phyloP scores from a whole-genome alignment of 2,888 invertebrate genomes.

The Euspilapteryx auroguttella region DNA sequence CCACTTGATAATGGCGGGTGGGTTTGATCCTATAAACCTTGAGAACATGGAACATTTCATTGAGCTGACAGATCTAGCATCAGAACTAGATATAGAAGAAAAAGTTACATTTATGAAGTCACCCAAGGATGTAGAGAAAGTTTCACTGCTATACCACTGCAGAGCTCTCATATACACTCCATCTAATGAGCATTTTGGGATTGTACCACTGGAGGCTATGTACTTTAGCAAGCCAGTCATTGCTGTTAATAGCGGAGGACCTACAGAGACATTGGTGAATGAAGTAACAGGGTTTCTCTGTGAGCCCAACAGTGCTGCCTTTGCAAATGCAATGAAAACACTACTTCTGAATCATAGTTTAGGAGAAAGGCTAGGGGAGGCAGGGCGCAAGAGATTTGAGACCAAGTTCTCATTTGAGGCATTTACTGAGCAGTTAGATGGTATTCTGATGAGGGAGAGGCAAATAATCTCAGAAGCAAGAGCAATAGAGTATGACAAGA shows the following conservation, averaged over 20 bases:
- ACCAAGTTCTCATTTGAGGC: conserved; percentile 82
- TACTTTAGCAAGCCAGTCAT: conserved; percentile 90
- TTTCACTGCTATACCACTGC: conserved; percentile 74
- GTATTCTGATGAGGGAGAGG: conserved; percentile 42
- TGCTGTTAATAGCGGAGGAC: conserved; percentile 94
- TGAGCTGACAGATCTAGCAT: conserved; percentile 70
- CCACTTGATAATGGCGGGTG: conserved; percentile 93
- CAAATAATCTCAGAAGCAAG: conserved; percentile 41
- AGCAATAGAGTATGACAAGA: conserved; percentile 34
- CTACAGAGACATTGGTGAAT: conserved; percentile 86
- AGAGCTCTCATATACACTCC: conserved; percentile 92
- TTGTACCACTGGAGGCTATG: conserved; percentile 99
- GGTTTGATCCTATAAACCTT: conserved; percentile 85
- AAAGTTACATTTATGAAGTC: conserved; percentile 86
- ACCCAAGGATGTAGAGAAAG: conserved; percentile 83
- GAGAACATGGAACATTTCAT: conserved; percentile 87
- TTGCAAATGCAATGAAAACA: conserved; percentile 76
- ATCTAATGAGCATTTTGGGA: conserved; percentile 97
- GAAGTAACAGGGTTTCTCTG: conserved; percentile 81
- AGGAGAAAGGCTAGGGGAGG: conserved; percentile 70
- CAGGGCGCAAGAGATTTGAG: conserved; percentile 74
- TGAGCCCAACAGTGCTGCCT: conserved; percentile 66
- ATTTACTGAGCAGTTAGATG: conserved; percentile 71
- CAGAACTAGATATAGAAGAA: conserved; percentile 65
- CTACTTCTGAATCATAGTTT: conserved; percentile 66